phyloP scores from a whole-genome alignment of 2,888 invertebrate species.

The Agelastica alni region DNA sequence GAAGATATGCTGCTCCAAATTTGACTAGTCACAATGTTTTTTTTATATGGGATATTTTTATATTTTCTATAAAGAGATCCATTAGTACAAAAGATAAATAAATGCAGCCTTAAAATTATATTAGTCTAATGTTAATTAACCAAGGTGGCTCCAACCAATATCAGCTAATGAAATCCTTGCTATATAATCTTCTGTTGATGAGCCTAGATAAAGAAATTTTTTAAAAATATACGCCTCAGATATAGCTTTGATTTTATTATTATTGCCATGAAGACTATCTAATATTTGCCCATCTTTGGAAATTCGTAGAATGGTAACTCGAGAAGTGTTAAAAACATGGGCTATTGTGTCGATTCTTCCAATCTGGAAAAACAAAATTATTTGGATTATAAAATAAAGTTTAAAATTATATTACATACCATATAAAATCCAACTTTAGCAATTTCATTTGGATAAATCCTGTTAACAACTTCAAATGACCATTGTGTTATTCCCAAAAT shows the following conservation, averaged over 20 bases:
- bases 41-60: too few relatives aligned
- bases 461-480: constrained; percentile 67
- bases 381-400: too few relatives aligned
- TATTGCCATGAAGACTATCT: constrained; percentile 68
- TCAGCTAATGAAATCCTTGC: constrained; percentile 65
- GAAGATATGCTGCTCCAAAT: too few relatives aligned
- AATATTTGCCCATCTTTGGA: constrained; percentile 75
- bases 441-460: constrained; percentile 67
- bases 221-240: constrained; percentile 71
- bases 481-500: constrained; percentile 64
- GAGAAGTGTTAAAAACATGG: constrained; percentile 52
- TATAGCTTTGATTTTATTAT: constrained; percentile 60
- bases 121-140: too few relatives aligned
- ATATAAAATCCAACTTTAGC: constrained; percentile 65
- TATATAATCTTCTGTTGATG: constrained; percentile 69
- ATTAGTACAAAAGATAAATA: too few relatives aligned
- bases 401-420: constrained; percentile 55
- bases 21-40: too few relatives aligned
- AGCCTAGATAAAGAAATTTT: constrained; percentile 69
- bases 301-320: constrained; percentile 66
- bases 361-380: constrained; percentile 65
- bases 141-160: constrained; percentile 52
- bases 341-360: constrained; percentile 64
- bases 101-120: too few relatives aligned
- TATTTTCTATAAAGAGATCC: too few relatives aligned